Conservation (phyloP, 2,113 vertebrate species). For the Xiphophorus hellerii region DNA sequence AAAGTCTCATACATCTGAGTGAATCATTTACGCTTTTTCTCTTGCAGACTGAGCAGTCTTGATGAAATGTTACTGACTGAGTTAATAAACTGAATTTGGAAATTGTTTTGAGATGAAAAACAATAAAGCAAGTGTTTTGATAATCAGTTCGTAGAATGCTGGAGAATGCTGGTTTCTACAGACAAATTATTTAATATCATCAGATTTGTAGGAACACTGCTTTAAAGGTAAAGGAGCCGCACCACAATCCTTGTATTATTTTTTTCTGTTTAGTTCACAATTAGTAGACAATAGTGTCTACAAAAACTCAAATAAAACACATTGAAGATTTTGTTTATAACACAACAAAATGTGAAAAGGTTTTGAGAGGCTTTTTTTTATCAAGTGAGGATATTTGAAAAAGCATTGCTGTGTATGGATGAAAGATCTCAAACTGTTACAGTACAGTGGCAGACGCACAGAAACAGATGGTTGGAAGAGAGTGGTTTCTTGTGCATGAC, state of each 20-base stretch:
- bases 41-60: too few relatives aligned
- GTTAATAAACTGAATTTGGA: too few relatives aligned
- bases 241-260: too few relatives aligned
- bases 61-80: too few relatives aligned
- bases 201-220: too few relatives aligned
- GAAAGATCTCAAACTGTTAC: constrained; percentile 61
- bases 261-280: not conserved
- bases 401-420: constrained; percentile 58
- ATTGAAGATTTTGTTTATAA: not conserved
- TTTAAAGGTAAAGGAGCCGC: not conserved
- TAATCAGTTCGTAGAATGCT: too few relatives aligned
- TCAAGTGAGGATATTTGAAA: constrained; percentile 56
- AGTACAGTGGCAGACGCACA: constrained; percentile 56
- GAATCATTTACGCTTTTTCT: too few relatives aligned
- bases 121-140: too few relatives aligned
- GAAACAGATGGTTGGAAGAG: constrained; percentile 77
- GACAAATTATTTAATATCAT: too few relatives aligned
- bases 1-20: too few relatives aligned
- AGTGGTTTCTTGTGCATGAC: constrained; percentile 73
- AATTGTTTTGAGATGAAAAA: too few relatives aligned
- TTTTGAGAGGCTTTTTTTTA: constrained; percentile 1
- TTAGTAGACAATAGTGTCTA: not conserved
- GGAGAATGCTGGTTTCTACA: too few relatives aligned
- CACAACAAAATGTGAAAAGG: not conserved
- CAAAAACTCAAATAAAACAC: not conserved